phyloP scores from a whole-genome alignment of 2,888 invertebrate species.

The Troides helena region DNA sequence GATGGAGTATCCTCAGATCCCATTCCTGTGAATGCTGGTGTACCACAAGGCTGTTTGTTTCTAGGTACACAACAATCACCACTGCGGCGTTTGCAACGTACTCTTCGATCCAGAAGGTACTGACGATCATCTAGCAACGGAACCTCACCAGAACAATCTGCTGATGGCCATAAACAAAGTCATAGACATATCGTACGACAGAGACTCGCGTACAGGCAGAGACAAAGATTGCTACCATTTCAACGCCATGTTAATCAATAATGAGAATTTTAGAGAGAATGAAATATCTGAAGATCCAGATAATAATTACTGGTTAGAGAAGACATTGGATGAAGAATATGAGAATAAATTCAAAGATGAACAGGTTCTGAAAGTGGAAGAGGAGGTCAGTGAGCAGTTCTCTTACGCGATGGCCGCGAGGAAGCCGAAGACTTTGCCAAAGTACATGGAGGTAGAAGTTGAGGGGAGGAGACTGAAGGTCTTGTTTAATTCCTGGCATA shows the following conservation, averaged over 20 bases:
- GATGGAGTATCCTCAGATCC: too few species aligned
- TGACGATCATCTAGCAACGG: conserved; percentile 33
- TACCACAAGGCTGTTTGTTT: neutral
- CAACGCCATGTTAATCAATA: conserved; percentile 28
- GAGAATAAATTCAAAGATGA: conserved; percentile 20
- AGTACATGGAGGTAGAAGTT: conserved; percentile 38
- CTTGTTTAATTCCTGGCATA: conserved; percentile 44
- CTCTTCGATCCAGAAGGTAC: conserved; percentile 26
- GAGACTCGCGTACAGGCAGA: conserved; percentile 6
- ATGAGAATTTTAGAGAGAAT: conserved; percentile 17
- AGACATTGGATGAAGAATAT: conserved; percentile 4
- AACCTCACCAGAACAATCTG: conserved; percentile 38
- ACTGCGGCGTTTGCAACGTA: conserved; percentile 48
- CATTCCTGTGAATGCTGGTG: too few species aligned
- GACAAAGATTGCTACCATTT: conserved; percentile 32
- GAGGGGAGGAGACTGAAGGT: conserved; percentile 38
- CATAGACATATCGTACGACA: conserved; percentile 33
- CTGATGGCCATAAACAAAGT: conserved; percentile 38
- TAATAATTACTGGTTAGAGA: neutral
- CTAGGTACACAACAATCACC: conserved; percentile 41
- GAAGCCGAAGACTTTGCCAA: conserved; percentile 33
- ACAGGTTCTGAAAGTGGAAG: conserved; percentile 7
- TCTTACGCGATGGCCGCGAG: conserved; percentile 47
- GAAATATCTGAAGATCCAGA: conserved; percentile 12
- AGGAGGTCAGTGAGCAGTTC: conserved; percentile 3